phyloP scores from a whole-genome alignment of 2,888 invertebrate genomes.

The Tipula confusa region DNA sequence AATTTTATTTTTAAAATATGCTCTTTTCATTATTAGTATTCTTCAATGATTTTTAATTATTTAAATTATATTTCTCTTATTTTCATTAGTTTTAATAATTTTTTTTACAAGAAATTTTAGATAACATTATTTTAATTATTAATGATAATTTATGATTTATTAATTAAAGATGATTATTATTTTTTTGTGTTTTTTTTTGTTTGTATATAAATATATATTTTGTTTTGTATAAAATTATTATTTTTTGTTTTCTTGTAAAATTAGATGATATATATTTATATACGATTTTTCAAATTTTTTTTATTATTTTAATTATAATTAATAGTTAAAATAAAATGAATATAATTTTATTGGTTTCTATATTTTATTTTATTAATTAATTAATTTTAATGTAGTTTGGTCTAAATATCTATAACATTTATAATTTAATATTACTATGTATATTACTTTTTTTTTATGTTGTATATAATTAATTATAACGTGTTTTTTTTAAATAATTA shows the following conservation, averaged over 20 bases:
- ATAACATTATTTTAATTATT: background rate
- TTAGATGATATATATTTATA: slow-evolving; percentile 8
- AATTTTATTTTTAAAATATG: slow-evolving; percentile 4
- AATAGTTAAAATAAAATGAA: background rate
- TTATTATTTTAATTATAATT: background rate
- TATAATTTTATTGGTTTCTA: background rate
- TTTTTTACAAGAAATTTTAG: slow-evolving; percentile 3
- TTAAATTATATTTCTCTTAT: background rate
- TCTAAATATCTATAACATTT: slow-evolving; percentile 20
- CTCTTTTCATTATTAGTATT: background rate
- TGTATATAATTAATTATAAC: background rate
- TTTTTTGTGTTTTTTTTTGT: background rate
- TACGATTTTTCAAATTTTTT: background rate
- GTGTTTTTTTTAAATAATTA: background rate
- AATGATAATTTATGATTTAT: slow-evolving; percentile 20
- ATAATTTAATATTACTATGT: slow-evolving; percentile 14
- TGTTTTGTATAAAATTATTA: slow-evolving; percentile 6
- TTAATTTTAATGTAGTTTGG: background rate
- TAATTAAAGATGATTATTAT: slow-evolving; percentile 8
- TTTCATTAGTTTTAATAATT: background rate
- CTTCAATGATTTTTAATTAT: background rate
- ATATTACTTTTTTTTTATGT: background rate
- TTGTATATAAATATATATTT: background rate
- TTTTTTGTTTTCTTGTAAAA: background rate
- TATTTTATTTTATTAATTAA: background rate